Evolutionary conservation across 2,113 vertebrate species (phyloP).

Genomic region (Sclerurus mexicanus): DNA sequence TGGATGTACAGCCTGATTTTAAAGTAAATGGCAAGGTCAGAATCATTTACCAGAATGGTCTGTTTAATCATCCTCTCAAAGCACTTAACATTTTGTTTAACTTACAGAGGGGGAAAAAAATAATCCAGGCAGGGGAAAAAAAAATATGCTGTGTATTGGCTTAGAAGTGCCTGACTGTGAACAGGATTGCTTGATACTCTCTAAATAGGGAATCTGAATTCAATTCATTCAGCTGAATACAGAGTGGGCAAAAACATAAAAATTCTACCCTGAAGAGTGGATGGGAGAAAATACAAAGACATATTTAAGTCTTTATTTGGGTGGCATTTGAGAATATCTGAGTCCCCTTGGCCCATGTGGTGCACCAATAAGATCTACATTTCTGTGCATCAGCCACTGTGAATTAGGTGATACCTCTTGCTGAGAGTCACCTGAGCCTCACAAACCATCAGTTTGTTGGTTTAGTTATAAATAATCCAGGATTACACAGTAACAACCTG

Average conservation of each 20-base stretch:
- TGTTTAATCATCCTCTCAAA: constrained; percentile 1
- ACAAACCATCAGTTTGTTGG: not conserved
- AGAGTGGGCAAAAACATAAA: not conserved
- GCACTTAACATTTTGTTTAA: not conserved
- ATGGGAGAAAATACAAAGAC: not conserved
- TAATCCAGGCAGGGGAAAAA: not conserved
- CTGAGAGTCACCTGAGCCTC: not conserved
- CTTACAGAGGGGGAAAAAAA: not conserved
- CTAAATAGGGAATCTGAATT: not conserved
- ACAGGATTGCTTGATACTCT: not conserved
- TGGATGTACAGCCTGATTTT: not conserved
- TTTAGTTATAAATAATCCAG: not conserved
- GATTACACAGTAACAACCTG: not conserved
- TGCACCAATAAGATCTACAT: not conserved
- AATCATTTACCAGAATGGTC: not conserved
- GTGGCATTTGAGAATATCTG: not conserved
- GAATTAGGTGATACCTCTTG: not conserved
- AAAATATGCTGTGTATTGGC: not conserved
- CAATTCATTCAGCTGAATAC: not conserved
- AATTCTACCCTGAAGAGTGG: not conserved
- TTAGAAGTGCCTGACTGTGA: not conserved
- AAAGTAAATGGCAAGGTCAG: not conserved
- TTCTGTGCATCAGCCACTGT: not conserved
- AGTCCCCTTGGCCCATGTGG: not conserved
- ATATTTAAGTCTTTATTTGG: not conserved